phyloP scores from a whole-genome alignment of 2,113 vertebrate genomes.

The Tympanuchus pallidicinctus region DNA sequence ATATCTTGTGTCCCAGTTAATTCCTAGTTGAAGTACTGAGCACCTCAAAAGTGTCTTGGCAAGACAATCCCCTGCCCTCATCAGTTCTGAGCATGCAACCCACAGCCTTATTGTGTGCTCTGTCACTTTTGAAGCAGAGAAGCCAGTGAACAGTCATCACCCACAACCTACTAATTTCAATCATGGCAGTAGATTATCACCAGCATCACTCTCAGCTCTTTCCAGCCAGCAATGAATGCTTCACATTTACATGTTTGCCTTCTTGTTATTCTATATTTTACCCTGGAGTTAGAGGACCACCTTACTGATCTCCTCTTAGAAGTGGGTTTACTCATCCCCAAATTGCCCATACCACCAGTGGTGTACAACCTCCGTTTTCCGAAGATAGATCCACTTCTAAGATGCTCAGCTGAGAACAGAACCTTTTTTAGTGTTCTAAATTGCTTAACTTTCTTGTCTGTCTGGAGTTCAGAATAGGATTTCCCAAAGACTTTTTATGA shows the following conservation, averaged over 20 bases:
- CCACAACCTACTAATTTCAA: background rate
- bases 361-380: background rate
- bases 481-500: background rate
- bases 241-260: background rate
- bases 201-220: background rate
- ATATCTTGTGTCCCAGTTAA: background rate
- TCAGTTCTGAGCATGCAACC: background rate
- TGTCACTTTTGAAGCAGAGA: background rate
- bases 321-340: background rate
- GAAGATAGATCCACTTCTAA: background rate
- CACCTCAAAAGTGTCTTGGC: background rate
- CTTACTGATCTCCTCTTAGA: background rate
- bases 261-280: background rate
- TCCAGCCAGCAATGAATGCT: background rate
- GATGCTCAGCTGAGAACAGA: background rate
- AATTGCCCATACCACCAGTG: accelerated
- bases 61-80: background rate
- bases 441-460: background rate
- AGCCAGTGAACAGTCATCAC: background rate
- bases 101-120: background rate
- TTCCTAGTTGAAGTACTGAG: background rate
- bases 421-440: background rate
- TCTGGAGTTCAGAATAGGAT: background rate
- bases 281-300: background rate
- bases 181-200: background rate